Evolutionary conservation across 2,888 invertebrate species (phyloP).

Genomic region (Limnephilus lunatus): DNA sequence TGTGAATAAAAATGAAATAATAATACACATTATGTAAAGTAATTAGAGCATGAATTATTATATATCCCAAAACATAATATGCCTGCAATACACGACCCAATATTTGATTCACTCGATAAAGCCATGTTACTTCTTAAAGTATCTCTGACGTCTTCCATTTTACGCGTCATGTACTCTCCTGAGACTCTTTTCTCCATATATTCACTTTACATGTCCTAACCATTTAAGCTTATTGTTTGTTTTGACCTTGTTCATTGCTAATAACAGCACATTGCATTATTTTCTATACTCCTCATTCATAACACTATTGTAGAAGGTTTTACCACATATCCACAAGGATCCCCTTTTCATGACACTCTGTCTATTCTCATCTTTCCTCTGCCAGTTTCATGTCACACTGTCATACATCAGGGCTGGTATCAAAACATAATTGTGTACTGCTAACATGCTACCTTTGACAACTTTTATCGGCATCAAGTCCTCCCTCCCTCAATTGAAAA

Average conservation of each 20-base stretch:
- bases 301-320: not conserved
- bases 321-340: not conserved
- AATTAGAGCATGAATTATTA: not conserved
- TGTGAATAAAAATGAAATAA: conserved; percentile 66
- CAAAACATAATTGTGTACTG: not conserved
- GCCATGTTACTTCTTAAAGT: no score
- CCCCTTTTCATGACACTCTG: no score
- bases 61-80: not conserved
- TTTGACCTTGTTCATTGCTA: not conserved
- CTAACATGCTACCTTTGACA: not conserved
- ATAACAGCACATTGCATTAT: not conserved
- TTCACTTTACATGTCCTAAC: no score
- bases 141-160: no score
- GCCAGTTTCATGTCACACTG: not conserved
- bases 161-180: no score
- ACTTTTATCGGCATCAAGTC: not conserved
- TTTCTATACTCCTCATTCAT: not conserved
- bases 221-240: not conserved
- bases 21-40: not conserved
- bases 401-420: not conserved
- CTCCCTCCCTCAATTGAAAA: not conserved
- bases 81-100: not conserved
- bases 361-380: not conserved
- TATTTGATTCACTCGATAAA: no score
- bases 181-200: no score